Evolutionary conservation across 2,797 vertebrate species (phyloP), one percentile per base, ranked within the genome.

Genomic region (Sitta carolinensis): DNA sequence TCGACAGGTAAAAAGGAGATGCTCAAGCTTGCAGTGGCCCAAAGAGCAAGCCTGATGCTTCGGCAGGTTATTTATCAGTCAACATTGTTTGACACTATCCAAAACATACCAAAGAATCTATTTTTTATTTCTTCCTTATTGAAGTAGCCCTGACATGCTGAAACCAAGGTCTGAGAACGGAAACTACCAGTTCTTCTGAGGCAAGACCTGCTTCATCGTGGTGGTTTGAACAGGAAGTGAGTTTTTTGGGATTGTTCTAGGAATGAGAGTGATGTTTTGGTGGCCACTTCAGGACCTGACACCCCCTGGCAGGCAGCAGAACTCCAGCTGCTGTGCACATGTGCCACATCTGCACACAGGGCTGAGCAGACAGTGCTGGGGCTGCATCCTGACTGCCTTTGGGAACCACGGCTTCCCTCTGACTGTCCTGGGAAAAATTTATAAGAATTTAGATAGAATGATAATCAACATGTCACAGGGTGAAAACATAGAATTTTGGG

Each of bases 301-400:
- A 42, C 0, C 2, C 40, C 5, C 23, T 10, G 6, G 38, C 64
- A 87, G 48, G 26, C 61, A 58, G 50, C 21, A 86, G 45, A 78
- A 55, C 45, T 30, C 18, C 1, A 1, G 13, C 13, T 64, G 6
- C 36, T 3, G 1, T 13, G 6, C 34, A 58, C 7, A 13, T 7
- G 17, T 25, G 22, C 54, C 63, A 82, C 50, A 36, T 13, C 15
- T 34, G 38, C n/a, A 64, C 64, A 47, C 16, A 52, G 22, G 48
- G 19, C n/a, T 0, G 0, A 52, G 32, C 25, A 69, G 4, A 8
- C 26, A 11, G 13, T 8, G 42, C 34, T 17, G 27, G 30, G 20
- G 26, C n/a, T 68, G 50, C 45, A 52, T 14, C 67, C 67, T 32
- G 40, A 40, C 36, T 36, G 36, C 36, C 36, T 36, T 36, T 36